Conservation (phyloP, 2,888 invertebrate species). For the Cerastis leucographa region DNA sequence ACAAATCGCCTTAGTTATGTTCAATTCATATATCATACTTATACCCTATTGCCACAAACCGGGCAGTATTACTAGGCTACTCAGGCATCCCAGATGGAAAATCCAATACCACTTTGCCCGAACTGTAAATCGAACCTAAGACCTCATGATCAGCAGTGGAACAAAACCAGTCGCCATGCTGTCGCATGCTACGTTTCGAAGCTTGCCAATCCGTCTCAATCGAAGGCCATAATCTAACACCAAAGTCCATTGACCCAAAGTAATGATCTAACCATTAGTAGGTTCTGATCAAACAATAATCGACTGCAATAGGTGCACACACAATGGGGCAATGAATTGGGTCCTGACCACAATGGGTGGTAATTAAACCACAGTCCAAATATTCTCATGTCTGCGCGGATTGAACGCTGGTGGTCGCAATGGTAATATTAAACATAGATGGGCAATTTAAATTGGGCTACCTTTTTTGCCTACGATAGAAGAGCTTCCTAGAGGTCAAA, state of each 20-base stretch:
- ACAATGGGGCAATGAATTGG: slow-evolving; percentile 71
- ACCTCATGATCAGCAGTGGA: background rate
- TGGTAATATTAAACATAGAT: slow-evolving; percentile 78
- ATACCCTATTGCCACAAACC: background rate
- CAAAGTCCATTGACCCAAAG: slow-evolving; percentile 55
- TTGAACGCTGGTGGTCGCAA: slow-evolving; percentile 88
- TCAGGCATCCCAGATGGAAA: background rate
- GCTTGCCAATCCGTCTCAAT: slow-evolving; percentile 22
- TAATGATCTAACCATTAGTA: slow-evolving; percentile 61
- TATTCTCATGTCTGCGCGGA: slow-evolving; percentile 84
- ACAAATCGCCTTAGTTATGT: background rate
- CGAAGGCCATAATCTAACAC: slow-evolving; percentile 29
- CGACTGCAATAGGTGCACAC: slow-evolving; percentile 62
- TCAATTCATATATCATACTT: background rate
- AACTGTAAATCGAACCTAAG: background rate
- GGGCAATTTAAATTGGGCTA: background rate
- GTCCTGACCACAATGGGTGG: slow-evolving; percentile 85
- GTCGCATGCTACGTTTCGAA: slow-evolving; percentile 2
- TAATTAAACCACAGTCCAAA: slow-evolving; percentile 89
- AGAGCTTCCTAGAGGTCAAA: slow-evolving; percentile 62
- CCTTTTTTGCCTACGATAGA: slow-evolving; percentile 67
- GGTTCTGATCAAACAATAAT: slow-evolving; percentile 64
- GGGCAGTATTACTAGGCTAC: background rate
- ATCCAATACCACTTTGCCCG: background rate
- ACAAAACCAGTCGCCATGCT: background rate